These are phyloP conservation scores for Tribolium castaneum DNA, from an alignment of 1,140 invertebrate genomes.

Conservation along the genomic window DNA sequence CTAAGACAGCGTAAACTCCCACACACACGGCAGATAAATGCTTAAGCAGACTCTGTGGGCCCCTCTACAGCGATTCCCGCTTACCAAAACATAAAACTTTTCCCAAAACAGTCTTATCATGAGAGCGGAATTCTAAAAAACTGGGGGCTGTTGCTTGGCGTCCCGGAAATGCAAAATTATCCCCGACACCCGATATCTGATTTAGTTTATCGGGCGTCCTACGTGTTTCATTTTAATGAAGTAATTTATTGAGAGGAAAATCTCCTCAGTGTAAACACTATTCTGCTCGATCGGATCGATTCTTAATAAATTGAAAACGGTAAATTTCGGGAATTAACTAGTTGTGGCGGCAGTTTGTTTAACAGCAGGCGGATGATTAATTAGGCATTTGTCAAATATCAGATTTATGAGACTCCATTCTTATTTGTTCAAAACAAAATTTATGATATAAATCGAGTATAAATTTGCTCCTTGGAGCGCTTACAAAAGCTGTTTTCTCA, in stretches of 20 bases:
- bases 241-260: neutral
- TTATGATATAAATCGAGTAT: constrained; percentile 48
- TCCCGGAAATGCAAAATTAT: too few species aligned
- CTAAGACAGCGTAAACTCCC: neutral
- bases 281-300: neutral
- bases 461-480: constrained; percentile 42
- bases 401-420: constrained; percentile 28
- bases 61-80: neutral
- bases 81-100: neutral
- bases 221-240: neutral
- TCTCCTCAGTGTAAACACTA: neutral
- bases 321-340: constrained; percentile 39
- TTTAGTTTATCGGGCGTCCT: neutral
- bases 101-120: neutral
- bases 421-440: constrained; percentile 38
- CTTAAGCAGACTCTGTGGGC: neutral
- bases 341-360: constrained; percentile 23
- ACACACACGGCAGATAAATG: neutral
- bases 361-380: constrained; percentile 29
- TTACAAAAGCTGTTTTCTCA: constrained; percentile 40
- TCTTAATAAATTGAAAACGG: constrained; percentile 13
- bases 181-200: neutral
- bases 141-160: too few species aligned
- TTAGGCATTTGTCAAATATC: constrained; percentile 32
- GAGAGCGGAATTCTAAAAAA: too few species aligned